Base-by-base conservation (phyloP, 2,888 invertebrate species). In the Nipponacmea schrenckii region DNA sequence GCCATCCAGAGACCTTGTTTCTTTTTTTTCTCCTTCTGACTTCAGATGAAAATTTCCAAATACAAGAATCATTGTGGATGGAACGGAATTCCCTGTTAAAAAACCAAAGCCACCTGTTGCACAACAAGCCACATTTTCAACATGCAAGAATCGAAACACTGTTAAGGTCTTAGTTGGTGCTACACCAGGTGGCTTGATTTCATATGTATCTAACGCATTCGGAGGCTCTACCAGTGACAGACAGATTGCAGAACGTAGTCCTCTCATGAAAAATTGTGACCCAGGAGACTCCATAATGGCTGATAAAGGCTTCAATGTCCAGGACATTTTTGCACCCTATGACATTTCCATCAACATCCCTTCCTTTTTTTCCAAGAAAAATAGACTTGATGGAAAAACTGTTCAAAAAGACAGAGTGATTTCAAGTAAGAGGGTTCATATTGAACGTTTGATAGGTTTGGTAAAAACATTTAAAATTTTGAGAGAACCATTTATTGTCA, bases 361-460 rank as follows among this genome's bases (percentile, higher is more conserved):
- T 14, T 64, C 79, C 17, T 79, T 79, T 67, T 77, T 79, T 39
- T 70, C 64, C 27, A 78, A 79, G 65, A 76, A 72, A 50, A 79
- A 80, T 56, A 20, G 75, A 46, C 72, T 78, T 70, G 31, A 39
- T 56, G 46, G 68, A 17, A 45, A 45, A 64, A 31, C 73, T 8
- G 72, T 75, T 24, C 17, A 70, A 14, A 65, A 46, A 27, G 77
- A 80, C 70, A 71, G 73, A 67, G 76, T 77, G 48, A 72, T 78
- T 68, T 65, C 76, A 4, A 73, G 74, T 48, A 78, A 78, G 64
- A 62, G 79, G 20, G 78, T 77, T 4, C 79, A 80, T 68, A 69
- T 80, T 62, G 79, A 79, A 62, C 68, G 79, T 67, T 44, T 79
- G 24, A 79, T 79, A n/a, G 76, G 76, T 14, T 68, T 76, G 24